A percentile compares a stretch with the other conserved stretches of the same genome.
phyloP scores from a whole-genome alignment of 2,888 invertebrate species.

The Philonicus albiceps region DNA sequence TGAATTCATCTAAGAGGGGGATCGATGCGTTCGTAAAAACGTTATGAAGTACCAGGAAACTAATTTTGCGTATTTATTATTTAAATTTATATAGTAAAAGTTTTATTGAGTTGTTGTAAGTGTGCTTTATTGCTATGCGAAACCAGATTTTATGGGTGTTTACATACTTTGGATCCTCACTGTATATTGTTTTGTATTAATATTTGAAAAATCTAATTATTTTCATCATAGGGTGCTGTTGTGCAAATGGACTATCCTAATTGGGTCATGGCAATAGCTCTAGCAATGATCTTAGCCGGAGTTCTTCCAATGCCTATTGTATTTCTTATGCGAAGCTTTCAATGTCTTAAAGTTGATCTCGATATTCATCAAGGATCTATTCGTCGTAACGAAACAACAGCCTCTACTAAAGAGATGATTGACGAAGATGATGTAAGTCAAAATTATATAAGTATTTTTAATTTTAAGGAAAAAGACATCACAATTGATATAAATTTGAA shows the following conservation, averaged over 20 bases:
- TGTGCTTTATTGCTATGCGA: no score
- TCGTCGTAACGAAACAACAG: slow-evolving; percentile 89
- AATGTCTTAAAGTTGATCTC: slow-evolving; percentile 85
- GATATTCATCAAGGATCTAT: slow-evolving; percentile 93
- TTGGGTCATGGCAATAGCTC: slow-evolving; percentile 82
- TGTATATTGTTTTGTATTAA: no score
- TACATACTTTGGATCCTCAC: no score
- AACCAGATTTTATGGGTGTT: no score
- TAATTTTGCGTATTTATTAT: no score
- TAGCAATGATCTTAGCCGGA: slow-evolving; percentile 79
- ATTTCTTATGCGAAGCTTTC: slow-evolving; percentile 85
- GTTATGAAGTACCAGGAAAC: no score
- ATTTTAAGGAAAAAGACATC: not conserved
- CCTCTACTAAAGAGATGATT: slow-evolving; percentile 95
- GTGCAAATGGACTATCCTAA: slow-evolving; percentile 76
- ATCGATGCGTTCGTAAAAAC: no score
- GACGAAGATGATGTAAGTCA: slow-evolving; percentile 88
- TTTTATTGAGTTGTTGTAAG: no score
- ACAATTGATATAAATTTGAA: not conserved
- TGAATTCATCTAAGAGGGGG: no score
- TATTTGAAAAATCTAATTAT: not conserved
- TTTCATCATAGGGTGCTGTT: slow-evolving; percentile 72
- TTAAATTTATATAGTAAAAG: no score
- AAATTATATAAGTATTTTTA: not conserved
- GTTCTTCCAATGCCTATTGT: slow-evolving; percentile 87